phyloP scores from a whole-genome alignment of 2,888 invertebrate genomes.

The Noctuana brunneofusca region DNA sequence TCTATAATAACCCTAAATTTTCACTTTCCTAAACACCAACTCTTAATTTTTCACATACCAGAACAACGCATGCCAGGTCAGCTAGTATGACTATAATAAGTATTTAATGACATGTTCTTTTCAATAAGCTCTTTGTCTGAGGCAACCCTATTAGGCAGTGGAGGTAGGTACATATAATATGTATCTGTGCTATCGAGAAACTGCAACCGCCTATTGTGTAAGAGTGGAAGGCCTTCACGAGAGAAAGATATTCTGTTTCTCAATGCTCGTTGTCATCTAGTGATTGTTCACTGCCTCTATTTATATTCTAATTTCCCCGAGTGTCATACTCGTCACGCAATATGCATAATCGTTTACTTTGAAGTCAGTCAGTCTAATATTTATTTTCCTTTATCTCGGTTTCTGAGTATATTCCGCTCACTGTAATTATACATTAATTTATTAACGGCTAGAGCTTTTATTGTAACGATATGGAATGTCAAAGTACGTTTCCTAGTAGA shows the following conservation, averaged over 20 bases:
- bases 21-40: too few relatives aligned
- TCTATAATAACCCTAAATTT: too few relatives aligned
- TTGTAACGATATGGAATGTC: neutral
- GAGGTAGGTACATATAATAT: too few relatives aligned
- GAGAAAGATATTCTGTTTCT: conserved; percentile 74
- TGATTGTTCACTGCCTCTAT: conserved; percentile 58
- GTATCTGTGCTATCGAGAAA: conserved; percentile 50
- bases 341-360: conserved; percentile 25
- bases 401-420: neutral
- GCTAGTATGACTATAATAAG: neutral
- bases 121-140: conserved; percentile 37
- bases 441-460: neutral
- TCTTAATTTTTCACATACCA: neutral
- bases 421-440: neutral
- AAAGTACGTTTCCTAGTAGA: conserved; percentile 9
- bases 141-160: conserved; percentile 37
- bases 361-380: neutral
- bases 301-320: conserved; percentile 55
- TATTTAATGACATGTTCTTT: conserved; percentile 1
- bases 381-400: neutral
- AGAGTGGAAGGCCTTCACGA: conserved; percentile 73
- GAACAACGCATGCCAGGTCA: too few relatives aligned
- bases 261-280: conserved; percentile 68
- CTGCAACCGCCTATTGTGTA: conserved; percentile 63
- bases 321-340: conserved; percentile 40